phyloP scores from a whole-genome alignment of 2,113 vertebrate species.

The Dipodomys spectabilis region DNA sequence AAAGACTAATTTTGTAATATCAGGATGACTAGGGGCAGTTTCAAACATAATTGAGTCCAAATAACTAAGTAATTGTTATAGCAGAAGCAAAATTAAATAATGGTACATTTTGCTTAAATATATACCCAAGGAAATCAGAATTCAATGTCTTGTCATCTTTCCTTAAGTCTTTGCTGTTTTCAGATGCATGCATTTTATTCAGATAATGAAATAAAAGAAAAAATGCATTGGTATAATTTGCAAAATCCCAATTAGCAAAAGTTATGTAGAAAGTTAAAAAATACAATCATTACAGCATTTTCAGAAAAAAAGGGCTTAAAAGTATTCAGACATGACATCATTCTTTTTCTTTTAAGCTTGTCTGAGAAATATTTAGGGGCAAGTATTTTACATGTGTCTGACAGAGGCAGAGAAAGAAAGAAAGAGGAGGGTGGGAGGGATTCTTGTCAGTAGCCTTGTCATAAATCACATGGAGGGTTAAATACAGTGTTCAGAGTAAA shows the following conservation, averaged over 20 bases:
- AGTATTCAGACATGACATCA: constrained; percentile 65
- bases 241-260: not conserved
- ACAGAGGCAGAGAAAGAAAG: constrained; percentile 36
- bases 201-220: not conserved
- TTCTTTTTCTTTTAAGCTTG: constrained; percentile 47
- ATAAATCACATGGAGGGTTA: constrained; percentile 55
- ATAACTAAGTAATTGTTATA: constrained; percentile 56
- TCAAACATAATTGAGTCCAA: constrained; percentile 58
- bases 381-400: constrained; percentile 64
- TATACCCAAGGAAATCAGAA: constrained; percentile 51
- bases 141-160: constrained; percentile 51
- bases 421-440: too few species aligned
- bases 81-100: not conserved
- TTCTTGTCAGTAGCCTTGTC: constrained; percentile 6
- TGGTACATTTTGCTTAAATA: constrained; percentile 25
- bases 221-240: constrained; percentile 24
- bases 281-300: constrained; percentile 1
- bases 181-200: constrained; percentile 42
- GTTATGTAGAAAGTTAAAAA: constrained; percentile 37
- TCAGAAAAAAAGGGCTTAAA: not conserved
- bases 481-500: constrained; percentile 21
- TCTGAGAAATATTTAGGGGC: constrained; percentile 44
- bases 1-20: constrained; percentile 62
- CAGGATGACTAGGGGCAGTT: not conserved
- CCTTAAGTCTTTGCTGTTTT: not conserved